Conservation (phyloP, 1,140 invertebrate genomes). For the Pogonognathellus flavescens region DNA sequence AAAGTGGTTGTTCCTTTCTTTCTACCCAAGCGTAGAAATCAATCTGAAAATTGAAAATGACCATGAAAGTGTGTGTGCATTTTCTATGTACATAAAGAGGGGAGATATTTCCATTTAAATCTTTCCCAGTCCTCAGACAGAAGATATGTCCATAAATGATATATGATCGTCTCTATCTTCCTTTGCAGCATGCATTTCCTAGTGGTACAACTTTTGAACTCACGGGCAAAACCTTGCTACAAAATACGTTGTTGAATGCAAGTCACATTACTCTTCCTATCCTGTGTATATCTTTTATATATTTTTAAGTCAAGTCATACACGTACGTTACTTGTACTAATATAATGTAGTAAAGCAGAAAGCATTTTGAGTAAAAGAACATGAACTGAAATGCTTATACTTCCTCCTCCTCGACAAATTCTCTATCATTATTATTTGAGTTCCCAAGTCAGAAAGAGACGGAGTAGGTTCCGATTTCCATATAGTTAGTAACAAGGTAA, state of each 20-base stretch:
- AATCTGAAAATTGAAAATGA: slow-evolving; percentile 47
- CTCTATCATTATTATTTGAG: slow-evolving; percentile 14
- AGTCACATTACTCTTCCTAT: too few relatives aligned
- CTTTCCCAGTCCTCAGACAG: slow-evolving; percentile 19
- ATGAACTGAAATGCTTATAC: too few relatives aligned
- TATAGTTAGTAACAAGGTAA: too few relatives aligned
- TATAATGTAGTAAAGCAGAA: too few relatives aligned
- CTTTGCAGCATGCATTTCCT: slow-evolving; percentile 20
- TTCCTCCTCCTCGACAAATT: background rate
- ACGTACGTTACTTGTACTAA: too few relatives aligned
- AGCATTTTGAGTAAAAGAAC: too few relatives aligned
- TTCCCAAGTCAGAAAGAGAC: background rate
- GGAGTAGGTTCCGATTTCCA: background rate
- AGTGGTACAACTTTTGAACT: background rate
- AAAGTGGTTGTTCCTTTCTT: background rate
- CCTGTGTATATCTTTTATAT: too few relatives aligned
- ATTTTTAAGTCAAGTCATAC: too few relatives aligned
- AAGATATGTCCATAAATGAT: slow-evolving; percentile 57
- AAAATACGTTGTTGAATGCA: too few relatives aligned
- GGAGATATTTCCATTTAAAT: slow-evolving; percentile 47
- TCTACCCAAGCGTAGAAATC: background rate
- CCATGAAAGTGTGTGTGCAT: slow-evolving; percentile 24
- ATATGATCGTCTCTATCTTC: slow-evolving; percentile 59
- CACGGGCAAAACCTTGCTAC: too few relatives aligned
- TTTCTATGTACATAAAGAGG: slow-evolving; percentile 40